Percentiles rank a stretch among this genome's conserved stretches.
phyloP scores from a whole-genome alignment of 2,113 vertebrate species.

The Cebidichthys violaceus region DNA sequence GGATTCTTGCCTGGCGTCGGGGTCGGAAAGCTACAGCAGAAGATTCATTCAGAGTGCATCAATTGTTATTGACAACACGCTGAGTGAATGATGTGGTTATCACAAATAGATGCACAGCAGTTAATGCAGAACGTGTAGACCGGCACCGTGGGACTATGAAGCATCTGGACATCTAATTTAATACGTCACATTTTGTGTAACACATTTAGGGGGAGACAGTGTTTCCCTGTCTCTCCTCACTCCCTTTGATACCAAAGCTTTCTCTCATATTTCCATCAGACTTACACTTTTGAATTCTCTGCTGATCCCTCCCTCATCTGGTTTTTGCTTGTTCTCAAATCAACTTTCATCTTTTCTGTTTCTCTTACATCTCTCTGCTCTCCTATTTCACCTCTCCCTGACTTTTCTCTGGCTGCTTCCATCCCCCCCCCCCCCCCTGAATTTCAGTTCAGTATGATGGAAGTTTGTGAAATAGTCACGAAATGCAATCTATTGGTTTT shows the following conservation, averaged over 20 bases:
- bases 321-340: neutral
- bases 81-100: conserved; percentile 30
- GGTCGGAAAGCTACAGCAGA: neutral
- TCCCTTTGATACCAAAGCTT: neutral
- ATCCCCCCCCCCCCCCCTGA: neutral
- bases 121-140: neutral
- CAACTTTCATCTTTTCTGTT: conserved; percentile 3
- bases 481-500: too few relatives aligned
- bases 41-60: neutral
- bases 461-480: too few relatives aligned
- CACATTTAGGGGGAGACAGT: conserved; percentile 4
- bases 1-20: neutral
- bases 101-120: conserved; percentile 4
- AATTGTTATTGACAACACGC: conserved; percentile 23
- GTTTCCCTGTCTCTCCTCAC: neutral
- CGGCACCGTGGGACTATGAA: conserved; percentile 4
- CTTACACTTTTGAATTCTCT: neutral
- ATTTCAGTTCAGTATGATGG: too few relatives aligned
- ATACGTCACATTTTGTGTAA: neutral
- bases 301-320: neutral
- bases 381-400: too few relatives aligned
- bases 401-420: too few relatives aligned
- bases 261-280: neutral
- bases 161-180: conserved; percentile 29
- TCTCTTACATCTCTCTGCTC: neutral